Base-by-base conservation (phyloP, 2,888 invertebrate species). In the Nymphalis urticae region DNA sequence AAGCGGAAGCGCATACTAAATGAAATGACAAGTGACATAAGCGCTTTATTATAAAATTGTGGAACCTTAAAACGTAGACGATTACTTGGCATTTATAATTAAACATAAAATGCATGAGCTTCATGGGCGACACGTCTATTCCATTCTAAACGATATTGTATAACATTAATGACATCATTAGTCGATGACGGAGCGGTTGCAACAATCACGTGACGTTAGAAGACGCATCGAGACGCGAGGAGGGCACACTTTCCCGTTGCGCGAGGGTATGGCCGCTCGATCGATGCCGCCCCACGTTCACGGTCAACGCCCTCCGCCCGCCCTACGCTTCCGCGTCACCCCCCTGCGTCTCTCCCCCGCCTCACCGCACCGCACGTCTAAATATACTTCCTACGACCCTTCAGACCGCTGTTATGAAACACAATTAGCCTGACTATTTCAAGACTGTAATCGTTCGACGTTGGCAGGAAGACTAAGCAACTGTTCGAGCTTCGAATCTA, bases 301-400 rank as follows among this genome's bases (percentile, higher is more conserved):
- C 92, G 92, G 92, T 92, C 92, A 92, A 83, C 92, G 92, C 90
- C 92, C 92, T 92, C 88, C 90, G 89, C 90, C 92, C 92, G 91
- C 92, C 91, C 90, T 90, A 88, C 86, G 89, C 85, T 91, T 91
- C 91, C 92, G 90, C 89, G 90, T 90, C 88, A 83, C 81, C 82
- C 82, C 77, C 80, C 75, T 53, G 53, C 24, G 79, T 81, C 74
- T 69, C 73, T 69, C 71, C 76, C 71, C 74, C 70, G 72, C 73
- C 77, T 75, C 75, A 73, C 67, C 72, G 63, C 71, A 70, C 76
- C 78, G 79, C 73, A 71, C 80, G 75, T 76, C 89, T 89, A 90
- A 89, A 92, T 90, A 90, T 91, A 86, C 85, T 80, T 83, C 82
- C 81, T 82, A 74, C 83, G 82, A 85, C 88, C 88, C 89, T 90